Base-by-base conservation (phyloP, 2,113 vertebrate genomes). In the Danionella cerebrum region DNA sequence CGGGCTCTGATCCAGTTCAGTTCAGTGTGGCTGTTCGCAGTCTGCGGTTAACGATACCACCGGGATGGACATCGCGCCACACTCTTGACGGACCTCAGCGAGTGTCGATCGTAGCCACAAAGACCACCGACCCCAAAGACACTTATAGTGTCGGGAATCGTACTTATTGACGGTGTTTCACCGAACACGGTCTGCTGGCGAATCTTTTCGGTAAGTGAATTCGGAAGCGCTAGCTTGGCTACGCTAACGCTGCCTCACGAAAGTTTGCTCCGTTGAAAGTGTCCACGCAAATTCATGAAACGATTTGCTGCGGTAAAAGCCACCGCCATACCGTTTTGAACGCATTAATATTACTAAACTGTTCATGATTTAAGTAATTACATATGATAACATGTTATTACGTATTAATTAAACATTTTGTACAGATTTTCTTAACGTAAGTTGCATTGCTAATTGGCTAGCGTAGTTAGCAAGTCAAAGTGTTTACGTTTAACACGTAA, bases 231-330 rank as follows among this genome's bases (percentile, higher is more conserved):
- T 60, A 36, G 44, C 59, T 47, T 36, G 29, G 44, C 59, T 48
- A 48, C 6, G 59, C 59, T 48, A 64, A 64, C 42, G 60, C 42
- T 48, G 44, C 18, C 42, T 24, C 41, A 14, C 59, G 60, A 50
- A 64, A 64, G 60, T 64, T 64, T 64, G 24, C 36, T 24, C 7
- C 14, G 42, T 6, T 50, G 60, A 36, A 48, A 48, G 35, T 48
- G 47, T 64, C 8, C 18, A 36, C 44, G 29, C 24, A 36, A 22
- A 4, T n/a, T 21, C 16, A 4, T 51, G 14, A n/a, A 45, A 1
- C 18, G 18, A 14, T 5, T 4, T 31, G 2, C 3, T 9, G 12
- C 10, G 9, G 35, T 1, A 22, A 39, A 57, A 36, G 6, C 27
- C 16, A 33, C 18, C 35, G 29, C 5, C 2, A 4, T 36, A 13